These are phyloP conservation scores for Amblyjoppa fuscipennis DNA, from an alignment of 2,888 invertebrate species.

Conservation along the genomic window DNA sequence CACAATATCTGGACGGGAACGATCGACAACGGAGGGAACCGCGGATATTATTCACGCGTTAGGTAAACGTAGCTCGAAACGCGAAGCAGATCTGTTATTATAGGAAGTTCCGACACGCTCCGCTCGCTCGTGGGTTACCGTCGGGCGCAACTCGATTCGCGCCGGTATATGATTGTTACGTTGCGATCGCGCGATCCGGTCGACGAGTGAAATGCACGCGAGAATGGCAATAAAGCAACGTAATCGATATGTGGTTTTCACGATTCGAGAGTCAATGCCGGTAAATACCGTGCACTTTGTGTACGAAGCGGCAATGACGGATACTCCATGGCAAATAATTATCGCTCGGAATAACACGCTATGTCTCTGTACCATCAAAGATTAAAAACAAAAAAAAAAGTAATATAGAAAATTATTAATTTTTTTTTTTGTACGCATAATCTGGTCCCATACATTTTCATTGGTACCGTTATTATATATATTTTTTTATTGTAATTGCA, in stretches of 20 bases:
- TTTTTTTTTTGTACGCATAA: neutral
- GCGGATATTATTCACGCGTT: constrained; percentile 32
- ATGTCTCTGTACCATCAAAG: too few species aligned
- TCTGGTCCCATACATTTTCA: neutral
- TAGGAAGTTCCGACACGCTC: constrained; percentile 10
- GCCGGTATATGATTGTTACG: neutral
- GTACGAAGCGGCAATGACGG: neutral
- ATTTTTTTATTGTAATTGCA: neutral
- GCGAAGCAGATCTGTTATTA: neutral
- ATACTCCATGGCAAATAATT: neutral
- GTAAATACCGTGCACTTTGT: neutral
- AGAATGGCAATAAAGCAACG: neutral
- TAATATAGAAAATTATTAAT: too few species aligned
- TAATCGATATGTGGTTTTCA: neutral
- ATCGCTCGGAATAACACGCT: neutral
- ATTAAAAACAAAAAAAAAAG: too few species aligned
- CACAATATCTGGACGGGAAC: constrained; percentile 27
- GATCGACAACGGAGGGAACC: constrained; percentile 34
- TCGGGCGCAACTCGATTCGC: neutral
- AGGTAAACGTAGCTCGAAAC: neutral
- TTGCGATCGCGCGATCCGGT: neutral
- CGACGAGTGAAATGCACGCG: constrained; percentile 3
- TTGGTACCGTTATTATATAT: neutral
- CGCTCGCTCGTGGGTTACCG: neutral
- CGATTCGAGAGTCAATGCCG: neutral